These are phyloP conservation scores for Sphenopsis melanotis DNA, from an alignment of 2,797 vertebrate species.

Conservation along the genomic window DNA sequence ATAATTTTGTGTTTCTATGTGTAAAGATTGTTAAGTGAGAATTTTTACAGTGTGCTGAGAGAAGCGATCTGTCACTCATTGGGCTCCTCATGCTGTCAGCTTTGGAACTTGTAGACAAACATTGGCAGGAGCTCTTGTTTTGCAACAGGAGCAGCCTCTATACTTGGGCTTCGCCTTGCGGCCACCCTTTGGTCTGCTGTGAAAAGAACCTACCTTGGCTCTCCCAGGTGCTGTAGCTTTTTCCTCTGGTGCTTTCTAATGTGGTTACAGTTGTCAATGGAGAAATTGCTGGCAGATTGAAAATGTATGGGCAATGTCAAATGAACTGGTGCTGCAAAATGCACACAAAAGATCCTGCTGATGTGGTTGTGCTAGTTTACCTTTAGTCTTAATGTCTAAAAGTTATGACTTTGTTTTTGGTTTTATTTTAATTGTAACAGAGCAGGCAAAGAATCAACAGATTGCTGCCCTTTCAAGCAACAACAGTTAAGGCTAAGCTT, in stretches of 20 bases:
- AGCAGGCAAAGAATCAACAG: not conserved
- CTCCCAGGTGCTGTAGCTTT: not conserved
- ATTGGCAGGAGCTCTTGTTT: not conserved
- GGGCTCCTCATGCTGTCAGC: not conserved
- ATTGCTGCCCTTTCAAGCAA: not conserved
- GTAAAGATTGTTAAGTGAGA: not conserved
- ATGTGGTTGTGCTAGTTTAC: not conserved
- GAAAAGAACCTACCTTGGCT: not conserved
- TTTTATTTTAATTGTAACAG: not conserved
- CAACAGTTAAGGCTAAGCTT: not conserved
- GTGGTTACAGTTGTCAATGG: not conserved
- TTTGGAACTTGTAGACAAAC: not conserved
- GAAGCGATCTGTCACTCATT: not conserved
- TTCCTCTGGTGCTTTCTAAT: not conserved
- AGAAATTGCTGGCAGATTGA: not conserved
- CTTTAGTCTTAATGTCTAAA: not conserved
- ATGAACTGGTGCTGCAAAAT: not conserved
- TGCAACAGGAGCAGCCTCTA: not conserved
- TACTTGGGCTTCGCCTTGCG: fast-evolving
- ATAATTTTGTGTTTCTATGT: not conserved
- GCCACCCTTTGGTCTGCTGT: not conserved
- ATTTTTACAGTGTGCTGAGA: not conserved
- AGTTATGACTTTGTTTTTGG: not conserved
- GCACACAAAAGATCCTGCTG: not conserved
- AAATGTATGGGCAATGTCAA: not conserved